Evolutionary conservation across 2,113 vertebrate genomes (phyloP).

Genomic region (Chaetura pelagica): DNA sequence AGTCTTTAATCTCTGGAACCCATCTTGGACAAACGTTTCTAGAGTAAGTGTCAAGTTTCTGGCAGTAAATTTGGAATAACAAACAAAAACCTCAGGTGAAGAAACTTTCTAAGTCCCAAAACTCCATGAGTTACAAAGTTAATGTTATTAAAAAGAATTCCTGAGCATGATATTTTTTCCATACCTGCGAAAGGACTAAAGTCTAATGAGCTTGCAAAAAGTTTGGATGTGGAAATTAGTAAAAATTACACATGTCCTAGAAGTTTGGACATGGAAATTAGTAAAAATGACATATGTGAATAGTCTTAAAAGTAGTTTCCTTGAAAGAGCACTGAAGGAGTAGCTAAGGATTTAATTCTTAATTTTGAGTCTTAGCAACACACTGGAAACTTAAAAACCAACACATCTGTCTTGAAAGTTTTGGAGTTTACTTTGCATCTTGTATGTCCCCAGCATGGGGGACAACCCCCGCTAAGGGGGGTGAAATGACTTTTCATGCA

Average conservation of each 20-base stretch:
- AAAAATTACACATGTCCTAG: not conserved
- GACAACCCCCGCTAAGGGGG: not conserved
- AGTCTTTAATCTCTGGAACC: slow-evolving; percentile 37
- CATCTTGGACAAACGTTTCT: slow-evolving; percentile 54
- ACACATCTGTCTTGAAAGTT: not conserved
- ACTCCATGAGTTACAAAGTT: slow-evolving; percentile 24
- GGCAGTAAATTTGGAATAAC: slow-evolving; percentile 65
- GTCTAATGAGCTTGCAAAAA: slow-evolving; percentile 43
- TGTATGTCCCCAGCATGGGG: not conserved
- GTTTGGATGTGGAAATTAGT: slow-evolving; percentile 17
- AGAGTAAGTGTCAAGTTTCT: slow-evolving; percentile 42
- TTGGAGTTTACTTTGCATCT: not conserved
- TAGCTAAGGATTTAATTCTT: not conserved
- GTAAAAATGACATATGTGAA: not conserved
- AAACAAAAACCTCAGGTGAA: slow-evolving; percentile 58
- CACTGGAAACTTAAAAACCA: not conserved
- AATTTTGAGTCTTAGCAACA: slow-evolving; percentile 7
- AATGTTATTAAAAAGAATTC: slow-evolving; percentile 41
- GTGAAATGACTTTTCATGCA: not conserved
- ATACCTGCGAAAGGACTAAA: slow-evolving; percentile 28
- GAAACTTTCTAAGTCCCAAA: slow-evolving; percentile 26
- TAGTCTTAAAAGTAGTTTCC: slow-evolving; percentile 11
- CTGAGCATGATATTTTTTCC: slow-evolving; percentile 20
- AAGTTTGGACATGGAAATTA: not conserved
- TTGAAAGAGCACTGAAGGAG: slow-evolving; percentile 47